Evolutionary conservation across 2,888 invertebrate species (phyloP).

Genomic region (Papilio demoleus): DNA sequence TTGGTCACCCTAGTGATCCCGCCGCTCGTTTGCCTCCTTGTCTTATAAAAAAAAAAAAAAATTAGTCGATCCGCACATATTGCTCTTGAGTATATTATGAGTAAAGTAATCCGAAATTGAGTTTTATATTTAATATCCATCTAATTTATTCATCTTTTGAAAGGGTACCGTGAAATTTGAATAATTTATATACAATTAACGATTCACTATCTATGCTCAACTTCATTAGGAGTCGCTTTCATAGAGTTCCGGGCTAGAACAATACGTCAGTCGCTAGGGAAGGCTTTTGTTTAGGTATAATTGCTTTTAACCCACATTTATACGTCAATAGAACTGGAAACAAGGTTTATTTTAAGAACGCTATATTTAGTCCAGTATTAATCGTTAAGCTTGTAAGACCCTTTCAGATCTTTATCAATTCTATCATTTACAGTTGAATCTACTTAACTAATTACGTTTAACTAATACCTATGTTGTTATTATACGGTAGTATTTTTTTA

Average conservation of each 20-base stretch:
- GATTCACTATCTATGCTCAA: neutral
- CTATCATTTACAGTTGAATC: too few relatives aligned
- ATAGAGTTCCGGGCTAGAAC: slow-evolving; percentile 4
- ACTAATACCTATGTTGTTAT: too few relatives aligned
- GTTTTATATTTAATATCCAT: too few relatives aligned
- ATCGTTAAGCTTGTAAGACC: neutral
- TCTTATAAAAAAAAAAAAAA: neutral
- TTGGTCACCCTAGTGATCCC: too few relatives aligned
- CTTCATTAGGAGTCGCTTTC: slow-evolving; percentile 3
- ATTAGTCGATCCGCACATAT: too few relatives aligned
- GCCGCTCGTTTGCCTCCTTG: too few relatives aligned
- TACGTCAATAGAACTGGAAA: neutral
- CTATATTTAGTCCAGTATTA: slow-evolving; percentile 2
- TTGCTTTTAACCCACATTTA: neutral
- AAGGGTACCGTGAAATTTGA: too few relatives aligned
- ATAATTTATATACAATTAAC: neutral
- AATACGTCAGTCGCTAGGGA: slow-evolving; percentile 5
- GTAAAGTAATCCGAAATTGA: too few relatives aligned
- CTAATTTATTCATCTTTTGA: too few relatives aligned
- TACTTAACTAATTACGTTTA: too few relatives aligned
- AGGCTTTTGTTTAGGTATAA: slow-evolving; percentile 12
- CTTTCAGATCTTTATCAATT: neutral
- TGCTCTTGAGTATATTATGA: too few relatives aligned
- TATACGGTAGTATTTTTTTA: too few relatives aligned
- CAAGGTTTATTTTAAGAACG: neutral